Evolutionary conservation across 2,888 invertebrate genomes (phyloP), one percentile per base, ranked within the genome.

Genomic region (Blastobasis adustella): DNA sequence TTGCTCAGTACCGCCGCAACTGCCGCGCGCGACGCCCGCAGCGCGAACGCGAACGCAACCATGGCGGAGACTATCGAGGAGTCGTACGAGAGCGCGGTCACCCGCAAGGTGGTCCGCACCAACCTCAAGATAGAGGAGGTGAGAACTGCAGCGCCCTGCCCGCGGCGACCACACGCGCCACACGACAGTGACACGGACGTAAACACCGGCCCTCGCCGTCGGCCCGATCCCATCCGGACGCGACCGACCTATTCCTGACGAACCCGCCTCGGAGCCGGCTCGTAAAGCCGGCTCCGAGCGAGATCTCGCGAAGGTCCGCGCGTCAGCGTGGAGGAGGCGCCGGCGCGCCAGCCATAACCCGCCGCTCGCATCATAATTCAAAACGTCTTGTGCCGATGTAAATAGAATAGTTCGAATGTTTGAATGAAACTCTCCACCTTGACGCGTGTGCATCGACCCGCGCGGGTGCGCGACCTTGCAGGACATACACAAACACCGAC

Each of bases 61-160:
- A 91, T 91, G 91, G 91, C 91, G 90, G 92, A 92, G 82, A 92
- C 92, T 68, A 91, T 92, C 76, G 92, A 93, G 83, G 92, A 92
- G 80, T 85, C 89, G 66, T 92, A 91, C 89, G 92, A 92, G 83
- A 91, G 90, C 76, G 91, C 92, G 86, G 91, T 93, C 86, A 90
- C 91, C 79, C 90, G 92, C 77, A 92, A 92, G 87, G 90, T 92
- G 82, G 90, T 92, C 80, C 90, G 91, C 86, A 92, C 90, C 75
- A 92, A 89, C 86, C 90, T 91, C 87, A 92, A 91, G 89, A 93
- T 92, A 80, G 90, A 92, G 89, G 93, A 93, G 91, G 93, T 93
- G 91, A 91, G 91, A 80, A 71, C 72, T 71, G 65, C 76, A 71
- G 73, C 63, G 40, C 79, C n/a, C 82, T 85, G 84, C 79, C 79